phyloP scores from a whole-genome alignment of 2,888 invertebrate species.

The Phlogophora meticulosa region DNA sequence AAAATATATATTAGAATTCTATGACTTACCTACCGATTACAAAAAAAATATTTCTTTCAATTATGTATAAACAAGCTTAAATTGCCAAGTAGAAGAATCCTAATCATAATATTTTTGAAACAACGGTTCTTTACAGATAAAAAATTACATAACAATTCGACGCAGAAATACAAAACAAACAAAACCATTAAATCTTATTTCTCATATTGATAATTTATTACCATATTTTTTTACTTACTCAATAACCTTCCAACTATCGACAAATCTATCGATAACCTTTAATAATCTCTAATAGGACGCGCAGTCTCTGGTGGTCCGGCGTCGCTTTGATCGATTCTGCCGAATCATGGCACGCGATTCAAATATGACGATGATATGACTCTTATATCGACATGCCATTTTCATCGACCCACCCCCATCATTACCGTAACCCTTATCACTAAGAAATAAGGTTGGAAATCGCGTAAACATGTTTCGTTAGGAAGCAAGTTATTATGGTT shows the following conservation, averaged over 20 bases:
- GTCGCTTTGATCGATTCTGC: constrained; percentile 87
- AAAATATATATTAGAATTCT: not conserved
- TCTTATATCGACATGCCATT: constrained; percentile 75
- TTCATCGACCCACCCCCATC: constrained; percentile 42
- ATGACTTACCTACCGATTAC: not conserved
- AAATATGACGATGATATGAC: constrained; percentile 89
- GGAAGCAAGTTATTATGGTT: constrained; percentile 54
- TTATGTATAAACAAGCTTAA: constrained; percentile 4
- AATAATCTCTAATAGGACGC: constrained; percentile 63
- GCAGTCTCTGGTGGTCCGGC: constrained; percentile 88
- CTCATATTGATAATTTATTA: constrained; percentile 46
- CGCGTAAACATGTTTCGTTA: constrained; percentile 2
- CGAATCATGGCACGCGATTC: constrained; percentile 90
- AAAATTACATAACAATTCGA: constrained; percentile 35
- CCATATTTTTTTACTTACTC: constrained; percentile 56
- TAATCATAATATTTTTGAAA: constrained; percentile 35
- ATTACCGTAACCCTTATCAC: constrained; percentile 49
- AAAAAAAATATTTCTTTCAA: not conserved
- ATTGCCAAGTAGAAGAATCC: constrained; percentile 33
- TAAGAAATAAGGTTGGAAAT: constrained; percentile 52
- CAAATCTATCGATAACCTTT: constrained; percentile 69
- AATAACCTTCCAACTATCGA: constrained; percentile 59
- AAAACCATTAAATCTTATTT: constrained; percentile 53
- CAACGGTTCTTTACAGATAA: constrained; percentile 31
- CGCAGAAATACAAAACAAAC: constrained; percentile 46